Evolutionary conservation across 2,797 vertebrate species (phyloP), one percentile per base, ranked within the genome.

Genomic region (Varecia variegata): DNA sequence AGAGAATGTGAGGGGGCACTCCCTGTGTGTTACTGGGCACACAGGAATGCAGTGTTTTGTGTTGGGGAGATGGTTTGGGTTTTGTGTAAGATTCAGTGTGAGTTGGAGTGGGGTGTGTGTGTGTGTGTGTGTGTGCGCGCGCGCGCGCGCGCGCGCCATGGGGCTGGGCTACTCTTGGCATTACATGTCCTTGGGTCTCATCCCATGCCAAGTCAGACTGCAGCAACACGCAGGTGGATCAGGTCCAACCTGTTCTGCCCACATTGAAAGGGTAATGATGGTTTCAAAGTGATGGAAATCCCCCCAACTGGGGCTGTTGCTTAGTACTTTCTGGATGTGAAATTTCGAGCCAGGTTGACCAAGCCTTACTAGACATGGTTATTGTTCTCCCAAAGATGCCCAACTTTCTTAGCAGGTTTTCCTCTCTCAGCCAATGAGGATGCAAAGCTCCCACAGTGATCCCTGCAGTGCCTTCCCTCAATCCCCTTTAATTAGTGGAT

Each of bases 351-450:
- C 79, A 90, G 62, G 23, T 65, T 95, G 87, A 96, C 50, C 47
- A 84, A 95, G 81, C 73, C 70, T 15, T 93, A 58, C 82, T 92
- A 60, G 65, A 90, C 54, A 85, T 70, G 7, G 18, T 96, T 83
- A 92, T 94, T 95, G 67, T 95, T 60, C 38, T 50, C 67, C 70
- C 47, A 56, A 68, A 87, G 94, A 94, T 95, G 70, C 83, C 58
- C 88, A 97, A 82, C 90, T 96, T 95, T 56, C 96, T 97, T 70
- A 96, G 87, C 45, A 80, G 90, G 87, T 71, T 96, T 88, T 38
- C 85, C 73, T 86, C 43, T 96, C 38, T 96, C 77, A 96, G 81
- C 92, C 96, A 96, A 90, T 97, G 84, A 94, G 50, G 40, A 95
- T 62, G 38, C 47, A 90, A 82, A 85, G 76, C 50, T 93, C 77